phyloP scores from a whole-genome alignment of 1,140 invertebrate species.

The Atta cephalotes region DNA sequence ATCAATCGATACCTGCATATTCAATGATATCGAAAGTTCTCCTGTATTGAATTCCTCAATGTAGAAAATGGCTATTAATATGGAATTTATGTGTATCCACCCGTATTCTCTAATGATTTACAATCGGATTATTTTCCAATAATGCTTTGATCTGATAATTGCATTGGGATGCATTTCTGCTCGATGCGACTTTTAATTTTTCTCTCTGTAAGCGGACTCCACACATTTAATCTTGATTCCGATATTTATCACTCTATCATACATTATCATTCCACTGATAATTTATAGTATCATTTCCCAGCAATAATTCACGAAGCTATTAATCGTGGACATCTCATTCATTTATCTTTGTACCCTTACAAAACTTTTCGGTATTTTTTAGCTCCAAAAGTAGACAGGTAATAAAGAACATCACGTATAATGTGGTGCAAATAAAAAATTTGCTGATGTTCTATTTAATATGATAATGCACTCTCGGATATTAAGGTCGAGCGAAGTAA shows the following conservation, averaged over 20 bases:
- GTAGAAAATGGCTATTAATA: neutral
- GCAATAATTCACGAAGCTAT: slow-evolving; percentile 18
- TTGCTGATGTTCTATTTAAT: slow-evolving; percentile 23
- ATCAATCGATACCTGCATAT: neutral
- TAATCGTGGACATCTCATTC: neutral
- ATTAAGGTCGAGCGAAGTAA: slow-evolving; percentile 44
- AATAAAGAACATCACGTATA: neutral
- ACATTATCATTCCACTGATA: slow-evolving; percentile 27
- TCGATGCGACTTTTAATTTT: neutral
- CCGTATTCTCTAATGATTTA: neutral
- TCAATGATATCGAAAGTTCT: neutral
- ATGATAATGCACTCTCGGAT: slow-evolving; percentile 1
- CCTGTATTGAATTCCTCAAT: neutral
- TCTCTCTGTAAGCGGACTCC: neutral
- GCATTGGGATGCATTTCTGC: neutral
- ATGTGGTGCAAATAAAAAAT: neutral
- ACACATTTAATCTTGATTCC: slow-evolving; percentile 13
- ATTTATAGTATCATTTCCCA: neutral
- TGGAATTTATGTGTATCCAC: neutral
- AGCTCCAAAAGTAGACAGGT: neutral
- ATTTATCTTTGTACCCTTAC: neutral
- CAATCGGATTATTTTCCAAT: neutral
- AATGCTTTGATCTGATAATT: slow-evolving; percentile 15
- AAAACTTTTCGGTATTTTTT: neutral
- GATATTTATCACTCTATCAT: slow-evolving; percentile 23